Evolutionary conservation across 2,797 vertebrate genomes (phyloP), one percentile per base, ranked within the genome.

Genomic region (Poeciliopsis turneri): DNA sequence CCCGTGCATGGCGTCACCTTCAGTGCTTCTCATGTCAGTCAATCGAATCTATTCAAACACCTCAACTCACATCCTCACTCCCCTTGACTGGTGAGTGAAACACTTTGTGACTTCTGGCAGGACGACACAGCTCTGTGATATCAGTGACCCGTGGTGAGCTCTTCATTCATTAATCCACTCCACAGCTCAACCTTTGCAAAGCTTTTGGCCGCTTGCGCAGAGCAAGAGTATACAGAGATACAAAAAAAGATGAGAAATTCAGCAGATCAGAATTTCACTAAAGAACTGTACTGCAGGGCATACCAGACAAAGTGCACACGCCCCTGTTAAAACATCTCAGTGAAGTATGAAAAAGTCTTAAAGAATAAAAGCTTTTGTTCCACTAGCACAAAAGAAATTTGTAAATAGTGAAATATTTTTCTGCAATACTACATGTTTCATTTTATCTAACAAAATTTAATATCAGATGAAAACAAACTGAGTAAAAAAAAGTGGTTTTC

Each of bases 11-110:
- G 30, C 77, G 0, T 76, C 78, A 90, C 87, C 86, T 89, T 88
- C 83, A 83, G 30, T 82, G 43, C 78, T 30, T 61, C 30, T 6
- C 61, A 1, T 9, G 79, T 90, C 86, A 84, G 72, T 90, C 88
- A 87, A 68, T 80, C 57, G 70, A 20, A 76, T 64, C 72, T 78
- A 77, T 77, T 59, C 78, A 10, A 2, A 20, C 36, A 0, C 20
- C 49, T 33, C 66, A 2, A 4, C 75, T 45, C 45, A 2, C 74
- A 64, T 57, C 59, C 10, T 39, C 55, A 0, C 45, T 75, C 79
- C 68, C 43, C n/a, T 70, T 28, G 68, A 80, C 39, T 5, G 28
- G 18, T 20, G 70, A 85, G 83, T 85, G 69, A 57, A 85, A 84
- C 36, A 8, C 23, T n/a, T 45, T 45, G 66, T 69, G 66, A 69